phyloP scores from a whole-genome alignment of 2,113 vertebrate species.

The Barbus barbus region DNA sequence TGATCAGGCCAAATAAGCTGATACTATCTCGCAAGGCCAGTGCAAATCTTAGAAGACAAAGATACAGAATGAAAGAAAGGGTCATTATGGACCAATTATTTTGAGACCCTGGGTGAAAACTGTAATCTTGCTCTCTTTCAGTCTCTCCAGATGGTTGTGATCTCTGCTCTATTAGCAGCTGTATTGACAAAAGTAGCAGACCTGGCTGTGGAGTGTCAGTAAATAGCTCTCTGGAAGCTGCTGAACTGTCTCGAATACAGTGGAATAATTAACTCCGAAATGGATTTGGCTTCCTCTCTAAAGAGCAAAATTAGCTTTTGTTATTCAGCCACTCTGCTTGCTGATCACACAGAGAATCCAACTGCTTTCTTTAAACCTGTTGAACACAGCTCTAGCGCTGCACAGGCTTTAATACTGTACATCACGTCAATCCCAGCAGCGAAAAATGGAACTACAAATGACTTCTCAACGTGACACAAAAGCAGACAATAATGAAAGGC shows the following conservation, averaged over 20 bases:
- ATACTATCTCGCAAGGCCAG: background rate
- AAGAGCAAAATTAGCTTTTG: slow-evolving; percentile 20
- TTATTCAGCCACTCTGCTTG: slow-evolving; percentile 13
- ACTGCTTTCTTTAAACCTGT: slow-evolving; percentile 13
- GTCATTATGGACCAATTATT: slow-evolving; percentile 7
- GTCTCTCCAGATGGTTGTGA: slow-evolving; percentile 9
- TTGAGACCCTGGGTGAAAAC: slow-evolving; percentile 1
- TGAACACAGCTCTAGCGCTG: background rate
- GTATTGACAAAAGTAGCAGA: slow-evolving; percentile 10
- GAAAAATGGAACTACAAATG: slow-evolving; percentile 9
- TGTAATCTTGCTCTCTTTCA: background rate
- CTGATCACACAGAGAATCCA: slow-evolving; percentile 18
- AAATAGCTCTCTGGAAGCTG: slow-evolving; percentile 39
- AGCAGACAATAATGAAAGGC: slow-evolving; percentile 7
- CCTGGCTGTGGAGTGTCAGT: slow-evolving; percentile 36
- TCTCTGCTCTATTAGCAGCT: slow-evolving; percentile 11
- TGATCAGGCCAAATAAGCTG: background rate
- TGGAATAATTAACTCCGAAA: slow-evolving; percentile 32
- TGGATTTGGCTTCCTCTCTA: slow-evolving; percentile 27
- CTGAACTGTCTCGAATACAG: slow-evolving; percentile 21
- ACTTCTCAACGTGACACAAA: background rate
- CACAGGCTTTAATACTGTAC: background rate
- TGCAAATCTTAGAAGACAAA: background rate
- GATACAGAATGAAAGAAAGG: background rate
- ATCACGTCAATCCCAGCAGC: background rate